These are phyloP conservation scores for Montipora sp. DNA, from an alignment of 64 coral and sea anemone species.

Conservation along the genomic window DNA sequence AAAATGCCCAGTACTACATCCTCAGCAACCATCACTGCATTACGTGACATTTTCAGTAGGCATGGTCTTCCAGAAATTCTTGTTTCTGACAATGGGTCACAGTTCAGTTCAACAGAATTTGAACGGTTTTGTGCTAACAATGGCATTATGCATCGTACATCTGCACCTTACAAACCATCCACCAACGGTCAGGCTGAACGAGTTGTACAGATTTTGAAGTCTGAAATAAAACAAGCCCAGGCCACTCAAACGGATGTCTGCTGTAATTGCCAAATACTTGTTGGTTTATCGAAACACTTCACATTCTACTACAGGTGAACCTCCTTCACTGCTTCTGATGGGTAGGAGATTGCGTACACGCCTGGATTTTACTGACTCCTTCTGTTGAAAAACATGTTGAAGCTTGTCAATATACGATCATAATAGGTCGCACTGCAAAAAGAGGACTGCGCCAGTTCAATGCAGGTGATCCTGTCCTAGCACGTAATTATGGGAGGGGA, in stretches of 20 bases:
- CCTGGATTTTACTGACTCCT: too few relatives aligned
- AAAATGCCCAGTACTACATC: too few relatives aligned
- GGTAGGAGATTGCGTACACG: background rate
- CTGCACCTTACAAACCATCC: slow-evolving; percentile 39
- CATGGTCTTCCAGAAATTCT: slow-evolving; percentile 24
- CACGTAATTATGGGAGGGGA: too few relatives aligned
- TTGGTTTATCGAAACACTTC: slow-evolving; percentile 21
- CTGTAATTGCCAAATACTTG: background rate
- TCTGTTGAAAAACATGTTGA: background rate
- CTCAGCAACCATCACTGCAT: slow-evolving; percentile 15
- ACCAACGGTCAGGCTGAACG: slow-evolving; percentile 66
- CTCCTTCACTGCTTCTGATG: background rate
- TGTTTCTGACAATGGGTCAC: background rate
- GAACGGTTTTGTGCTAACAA: slow-evolving; percentile 37
- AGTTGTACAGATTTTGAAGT: slow-evolving; percentile 62
- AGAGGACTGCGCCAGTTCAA: slow-evolving; percentile 42
- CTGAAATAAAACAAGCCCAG: background rate
- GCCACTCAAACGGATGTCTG: slow-evolving; percentile 26
- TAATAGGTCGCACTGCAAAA: slow-evolving; percentile 31
- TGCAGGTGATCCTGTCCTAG: slow-evolving; percentile 26
- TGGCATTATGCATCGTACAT: slow-evolving; percentile 46
- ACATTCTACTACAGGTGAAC: slow-evolving; percentile 56
- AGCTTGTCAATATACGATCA: background rate
- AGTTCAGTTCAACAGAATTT: slow-evolving; percentile 60
- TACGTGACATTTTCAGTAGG: slow-evolving; percentile 50